These are phyloP conservation scores for Takifugu rubripes DNA, from an alignment of 2,797 vertebrate species.

Conservation along the genomic window DNA sequence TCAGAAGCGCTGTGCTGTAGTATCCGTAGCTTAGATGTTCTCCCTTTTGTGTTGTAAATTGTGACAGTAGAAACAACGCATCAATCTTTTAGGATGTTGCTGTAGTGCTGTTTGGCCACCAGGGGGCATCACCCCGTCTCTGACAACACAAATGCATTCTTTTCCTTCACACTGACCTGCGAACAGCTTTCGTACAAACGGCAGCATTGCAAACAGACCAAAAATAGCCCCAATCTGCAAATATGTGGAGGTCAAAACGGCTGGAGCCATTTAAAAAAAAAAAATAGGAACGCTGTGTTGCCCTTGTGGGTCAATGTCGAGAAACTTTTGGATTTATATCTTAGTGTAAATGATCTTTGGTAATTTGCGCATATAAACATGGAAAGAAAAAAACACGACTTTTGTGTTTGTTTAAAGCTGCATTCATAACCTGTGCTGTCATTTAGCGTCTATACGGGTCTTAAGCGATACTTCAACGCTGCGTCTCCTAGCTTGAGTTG, in stretches of 20 bases:
- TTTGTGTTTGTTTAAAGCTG: conserved; percentile 10
- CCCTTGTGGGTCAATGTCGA: neutral
- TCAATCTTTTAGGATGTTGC: too few species aligned
- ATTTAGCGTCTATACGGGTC: too few species aligned
- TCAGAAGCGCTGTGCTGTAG: conserved; percentile 3
- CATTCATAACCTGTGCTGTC: neutral
- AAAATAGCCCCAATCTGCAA: conserved; percentile 27
- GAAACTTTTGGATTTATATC: conserved; percentile 28
- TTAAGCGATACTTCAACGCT: neutral
- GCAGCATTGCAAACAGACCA: conserved; percentile 17
- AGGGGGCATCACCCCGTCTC: too few species aligned
- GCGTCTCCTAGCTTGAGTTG: neutral
- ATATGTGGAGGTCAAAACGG: conserved; percentile 1
- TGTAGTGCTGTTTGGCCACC: too few species aligned
- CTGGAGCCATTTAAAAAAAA: neutral
- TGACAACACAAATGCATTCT: conserved; percentile 4
- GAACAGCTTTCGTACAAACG: conserved; percentile 24
- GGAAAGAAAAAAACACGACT: conserved; percentile 12
- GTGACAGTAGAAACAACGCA: too few species aligned
- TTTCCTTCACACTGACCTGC: conserved; percentile 18
- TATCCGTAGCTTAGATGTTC: conserved; percentile 15
- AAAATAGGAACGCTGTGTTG: conserved; percentile 1
- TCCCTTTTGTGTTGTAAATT: conserved; percentile 7
- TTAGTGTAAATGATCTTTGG: conserved; percentile 55
- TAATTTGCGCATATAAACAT: conserved; percentile 45